Evolutionary conservation across 2,888 invertebrate genomes (phyloP).

Genomic region (Eupithecia inturbata): DNA sequence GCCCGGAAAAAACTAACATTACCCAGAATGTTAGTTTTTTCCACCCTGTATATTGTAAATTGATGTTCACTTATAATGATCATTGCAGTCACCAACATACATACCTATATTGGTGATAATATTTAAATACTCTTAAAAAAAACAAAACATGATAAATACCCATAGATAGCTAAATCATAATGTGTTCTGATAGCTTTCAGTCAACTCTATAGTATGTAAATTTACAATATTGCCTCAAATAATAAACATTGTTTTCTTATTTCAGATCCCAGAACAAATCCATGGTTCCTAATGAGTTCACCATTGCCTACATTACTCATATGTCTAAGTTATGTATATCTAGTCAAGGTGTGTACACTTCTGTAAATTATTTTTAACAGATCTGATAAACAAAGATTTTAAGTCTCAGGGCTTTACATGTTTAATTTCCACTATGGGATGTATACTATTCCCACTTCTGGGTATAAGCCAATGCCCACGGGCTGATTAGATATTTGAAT

Average conservation of each 20-base stretch:
- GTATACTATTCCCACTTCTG: not conserved
- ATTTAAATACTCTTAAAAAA: no score
- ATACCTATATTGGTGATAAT: no score
- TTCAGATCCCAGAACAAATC: conserved; percentile 94
- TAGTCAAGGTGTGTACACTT: conserved; percentile 88
- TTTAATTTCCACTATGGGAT: not conserved
- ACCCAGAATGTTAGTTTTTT: no score
- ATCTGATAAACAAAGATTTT: not conserved
- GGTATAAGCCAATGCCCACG: not conserved
- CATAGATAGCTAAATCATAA: not conserved
- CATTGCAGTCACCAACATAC: no score
- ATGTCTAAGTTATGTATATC: conserved; percentile 94
- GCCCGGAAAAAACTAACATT: no score
- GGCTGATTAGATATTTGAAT: not conserved
- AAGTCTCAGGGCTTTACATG: not conserved
- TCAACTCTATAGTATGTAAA: not conserved
- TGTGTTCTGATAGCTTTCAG: not conserved
- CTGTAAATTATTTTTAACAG: not conserved
- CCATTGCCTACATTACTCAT: conserved; percentile 96
- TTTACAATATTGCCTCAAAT: not conserved
- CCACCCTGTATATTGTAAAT: no score
- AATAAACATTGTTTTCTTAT: conserved; percentile 54
- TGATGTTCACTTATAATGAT: no score
- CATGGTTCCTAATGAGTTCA: conserved; percentile 97
- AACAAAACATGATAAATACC: not conserved